Evolutionary conservation across 2,113 vertebrate species (phyloP), one percentile per base, ranked within the genome.

Genomic region (Siphamia tubifer): DNA sequence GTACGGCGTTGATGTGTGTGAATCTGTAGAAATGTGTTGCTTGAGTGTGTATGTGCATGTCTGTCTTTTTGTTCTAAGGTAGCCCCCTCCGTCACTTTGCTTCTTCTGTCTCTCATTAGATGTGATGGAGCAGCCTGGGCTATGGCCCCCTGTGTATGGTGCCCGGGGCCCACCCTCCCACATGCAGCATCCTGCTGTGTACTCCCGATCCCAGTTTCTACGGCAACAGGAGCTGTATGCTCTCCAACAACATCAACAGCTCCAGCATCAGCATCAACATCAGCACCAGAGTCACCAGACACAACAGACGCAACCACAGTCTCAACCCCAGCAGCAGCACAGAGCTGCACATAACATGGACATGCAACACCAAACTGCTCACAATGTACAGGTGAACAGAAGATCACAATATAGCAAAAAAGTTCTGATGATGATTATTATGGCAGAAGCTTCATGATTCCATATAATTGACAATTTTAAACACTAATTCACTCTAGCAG

Each of bases 121-220:
- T 4, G 95, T 98, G 85, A 98, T 98, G 94, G 96, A 98, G 90
- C 96, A 97, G 93, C 94, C 95, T 0, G 94, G 96, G 0, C 91
- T 98, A 77, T 98, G 97, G 96, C 96, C 97, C 77, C 94, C 96
- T 54, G 94, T 98, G 93, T 98, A 97, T 8, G 92, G 94, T 4
- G 87, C 94, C 79, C 93, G 96, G 75, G 96, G 94, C 60, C 94
- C 96, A 17, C 2, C 94, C 25, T 90, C 96, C 79, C 97, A 98
- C 90, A 94, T 98, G 90, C 96, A 98, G 87, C 96, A 96, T 91
- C 93, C 94, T 0, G 93, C 95, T 66, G 94, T 99, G 68, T 99
- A 97, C 79, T 91, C 96, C 0, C 89, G 96, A 65, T 95, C 96
- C 2, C 96, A 97, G 93, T 96, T 99, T 93, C 94, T 97, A 88